Base-by-base conservation (phyloP, 2,888 invertebrate genomes). In the Desoria tigrina region DNA sequence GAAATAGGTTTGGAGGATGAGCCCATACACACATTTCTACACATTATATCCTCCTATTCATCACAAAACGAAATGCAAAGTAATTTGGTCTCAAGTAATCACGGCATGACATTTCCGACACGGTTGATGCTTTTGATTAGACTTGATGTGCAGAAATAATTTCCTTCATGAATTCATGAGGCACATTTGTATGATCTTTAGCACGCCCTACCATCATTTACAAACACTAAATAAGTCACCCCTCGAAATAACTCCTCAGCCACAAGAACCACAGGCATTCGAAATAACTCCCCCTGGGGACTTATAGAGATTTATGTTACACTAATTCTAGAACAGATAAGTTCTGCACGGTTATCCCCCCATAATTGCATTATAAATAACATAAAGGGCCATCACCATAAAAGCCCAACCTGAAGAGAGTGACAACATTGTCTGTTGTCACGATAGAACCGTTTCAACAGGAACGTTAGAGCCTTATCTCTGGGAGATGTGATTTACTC, bases 381-480 rank as follows among this genome's bases (percentile, higher is more conserved):
- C 6, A 32, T 32, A 11, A n/a, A n/a, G n/a, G n/a, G n/a, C n/a
- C n/a, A n/a, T n/a, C n/a, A n/a, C n/a, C n/a, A n/a, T n/a, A n/a
- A n/a, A n/a, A n/a, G n/a, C n/a, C n/a, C n/a, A n/a, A n/a, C 32
- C 32, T 32, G 6, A 7, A 32, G 32, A 32, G 18, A 54, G 54
- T 54, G 54, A 54, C 54, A 54, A 54, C 54, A 54, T 28, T 26
- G 32, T n/a, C 18, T 9, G 6, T 54, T 54, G 54, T 54, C 54
- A 54, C 54, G 54, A 54, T n/a, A n/a, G n/a, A n/a, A n/a, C n/a
- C n/a, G n/a, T n/a, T n/a, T n/a, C n/a, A n/a, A 32, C 16, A 6
- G 4, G 23, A 51, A 21, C 7, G 23, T 4, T 55, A 2, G 55
- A 28, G 55, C 9, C 7, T 37, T 16, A 42, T 23, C 23, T 42